Percentiles rank a stretch among this genome's conserved stretches.
These are phyloP conservation scores for Loriculus beryllinus DNA, from an alignment of 2,797 vertebrate species.

Conservation along the genomic window DNA sequence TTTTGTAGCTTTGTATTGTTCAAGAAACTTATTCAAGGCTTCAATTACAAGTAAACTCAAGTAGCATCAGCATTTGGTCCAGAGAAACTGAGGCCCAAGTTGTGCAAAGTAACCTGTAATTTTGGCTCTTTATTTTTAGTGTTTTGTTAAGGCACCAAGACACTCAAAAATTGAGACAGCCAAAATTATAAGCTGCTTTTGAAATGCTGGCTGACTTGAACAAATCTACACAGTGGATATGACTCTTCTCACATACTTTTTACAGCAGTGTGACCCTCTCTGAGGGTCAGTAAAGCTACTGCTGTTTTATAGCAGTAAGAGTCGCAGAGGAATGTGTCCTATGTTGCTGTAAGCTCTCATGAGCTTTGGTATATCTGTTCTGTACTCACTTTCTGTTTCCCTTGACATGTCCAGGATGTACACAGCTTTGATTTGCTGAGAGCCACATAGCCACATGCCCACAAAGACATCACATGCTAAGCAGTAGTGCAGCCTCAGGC, in stretches of 20 bases:
- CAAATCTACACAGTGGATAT: background rate
- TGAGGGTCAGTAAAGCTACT: background rate
- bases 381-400: background rate
- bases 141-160: background rate
- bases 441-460: background rate
- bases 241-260: background rate
- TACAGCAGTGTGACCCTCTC: background rate
- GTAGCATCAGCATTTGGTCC: background rate
- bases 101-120: slow-evolving; percentile 40
- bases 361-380: background rate
- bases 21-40: background rate
- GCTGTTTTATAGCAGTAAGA: background rate
- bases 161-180: background rate
- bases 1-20: background rate
- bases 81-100: slow-evolving; percentile 43
- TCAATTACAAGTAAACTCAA: background rate
- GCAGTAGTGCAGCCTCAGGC: background rate
- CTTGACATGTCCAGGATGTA: background rate
- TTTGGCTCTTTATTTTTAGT: slow-evolving; percentile 61
- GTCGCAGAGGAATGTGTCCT: background rate
- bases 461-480: background rate
- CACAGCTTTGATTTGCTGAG: background rate
- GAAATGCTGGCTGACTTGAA: background rate
- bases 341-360: background rate
- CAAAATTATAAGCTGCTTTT: slow-evolving; percentile 60